Base-by-base conservation (phyloP, 2,888 invertebrate genomes). In the Sipha maydis region DNA sequence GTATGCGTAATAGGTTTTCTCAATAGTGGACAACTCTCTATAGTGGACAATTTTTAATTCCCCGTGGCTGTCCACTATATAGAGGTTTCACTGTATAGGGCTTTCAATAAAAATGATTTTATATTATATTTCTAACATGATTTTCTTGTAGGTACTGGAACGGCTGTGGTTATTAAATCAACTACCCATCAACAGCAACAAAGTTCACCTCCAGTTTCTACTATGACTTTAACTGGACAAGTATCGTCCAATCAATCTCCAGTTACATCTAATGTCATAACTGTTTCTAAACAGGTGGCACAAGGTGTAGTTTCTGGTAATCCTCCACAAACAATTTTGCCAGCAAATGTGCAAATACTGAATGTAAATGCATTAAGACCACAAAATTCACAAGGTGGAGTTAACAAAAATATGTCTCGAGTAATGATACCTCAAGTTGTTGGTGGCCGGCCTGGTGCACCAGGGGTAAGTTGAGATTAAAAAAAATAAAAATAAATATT, bases 291-390 rank as follows among this genome's bases (percentile, higher is more conserved):
- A 75, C 88, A 88, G 34, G n/a, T 82, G 41, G 75, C 82, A 41
- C 88, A 88, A 82, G 82, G 82, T n/a, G 85, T 78, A 34, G 78
- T 78, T 28, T 41, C 86, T 79, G 56, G 79, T 67, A 94, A 94
- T 90, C 93, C 93, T 90, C 94, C 95, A 91, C 94, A 94, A 90
- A 93, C 93, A 9, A 93, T 94, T 89, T 92, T 95, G 90, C 88
- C 88, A 67, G 95, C 95, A 89, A 96, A 96, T 93, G 96, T 97
- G 91, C 96, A 96, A 92, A 96, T 97, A 91, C 93, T 97, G 91
- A 97, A 97, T 92, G 96, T 93, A 80, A 93, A 93, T 91, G 91
- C 93, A 3, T 84, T 91, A 69, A 94, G 97, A 90, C 95, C 96
- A 85, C 95, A 96, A 79, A 94, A 94, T 1, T 90, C 90, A 61